Evolutionary conservation across 2,113 vertebrate species (phyloP).

Genomic region (Urocynchramus pylzowi): DNA sequence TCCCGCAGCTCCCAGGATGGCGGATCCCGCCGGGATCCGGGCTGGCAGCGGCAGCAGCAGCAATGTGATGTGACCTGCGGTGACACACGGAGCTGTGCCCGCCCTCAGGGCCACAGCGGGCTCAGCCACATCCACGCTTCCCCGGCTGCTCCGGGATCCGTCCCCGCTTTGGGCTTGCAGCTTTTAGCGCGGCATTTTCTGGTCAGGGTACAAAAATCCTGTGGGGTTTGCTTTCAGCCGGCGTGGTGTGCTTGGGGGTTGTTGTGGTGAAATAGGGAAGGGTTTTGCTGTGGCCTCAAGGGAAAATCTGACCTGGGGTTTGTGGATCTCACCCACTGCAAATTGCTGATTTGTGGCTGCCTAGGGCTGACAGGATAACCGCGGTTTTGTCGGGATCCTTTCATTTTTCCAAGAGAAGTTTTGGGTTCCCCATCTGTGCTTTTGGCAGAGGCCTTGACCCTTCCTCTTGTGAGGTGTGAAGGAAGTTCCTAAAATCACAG

Average conservation of each 20-base stretch:
- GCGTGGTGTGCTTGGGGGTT: neutral
- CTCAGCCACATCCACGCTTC: neutral
- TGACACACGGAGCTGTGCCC: neutral
- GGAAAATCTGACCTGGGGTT: neutral
- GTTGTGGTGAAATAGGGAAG: neutral
- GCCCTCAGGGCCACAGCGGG: neutral
- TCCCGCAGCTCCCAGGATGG: slow-evolving; percentile 37
- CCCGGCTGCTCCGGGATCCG: neutral
- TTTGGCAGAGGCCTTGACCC: neutral
- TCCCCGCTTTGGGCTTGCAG: neutral
- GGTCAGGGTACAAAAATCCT: neutral
- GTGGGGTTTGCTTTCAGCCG: neutral
- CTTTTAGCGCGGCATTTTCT: neutral
- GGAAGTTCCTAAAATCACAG: neutral
- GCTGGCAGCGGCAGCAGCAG: neutral
- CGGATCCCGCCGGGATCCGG: neutral
- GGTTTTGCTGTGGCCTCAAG: neutral
- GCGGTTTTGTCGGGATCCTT: fast-evolving
- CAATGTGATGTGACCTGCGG: neutral
- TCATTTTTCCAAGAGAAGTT: neutral
- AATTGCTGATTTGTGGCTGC: neutral
- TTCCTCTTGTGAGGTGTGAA: fast-evolving
- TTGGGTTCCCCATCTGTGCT: neutral
- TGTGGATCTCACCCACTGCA: neutral
- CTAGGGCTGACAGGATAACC: neutral